Evolutionary conservation across 2,113 vertebrate species (phyloP), one percentile per base, ranked within the genome.

Genomic region (Notarius lentiginosus): DNA sequence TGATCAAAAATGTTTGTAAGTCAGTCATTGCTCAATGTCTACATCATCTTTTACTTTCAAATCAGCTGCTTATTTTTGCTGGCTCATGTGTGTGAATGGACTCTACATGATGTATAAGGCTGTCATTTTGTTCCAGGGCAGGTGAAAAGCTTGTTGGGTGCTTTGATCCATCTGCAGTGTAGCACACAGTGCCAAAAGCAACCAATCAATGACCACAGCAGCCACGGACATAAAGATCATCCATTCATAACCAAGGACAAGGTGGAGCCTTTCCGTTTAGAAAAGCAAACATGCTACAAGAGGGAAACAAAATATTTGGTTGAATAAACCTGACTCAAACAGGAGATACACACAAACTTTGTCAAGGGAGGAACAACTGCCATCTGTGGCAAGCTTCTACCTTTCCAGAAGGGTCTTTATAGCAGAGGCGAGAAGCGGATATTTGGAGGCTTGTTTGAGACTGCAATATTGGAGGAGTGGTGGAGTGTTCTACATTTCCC

Each of bases 251-350:
- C 51, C 49, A 2, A 11, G 72, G 75, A 86, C 88, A 86, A 87
- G 82, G 80, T 79, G 53, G 60, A 49, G 82, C 75, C 84, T 91
- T 90, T 90, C 90, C 86, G 87, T 92, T 94, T 10, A 92, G 92
- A 76, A 94, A 91, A 91, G 92, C 89, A 94, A 94, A 94, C 91
- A 93, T 63, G 88, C 90, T 87, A 90, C 89, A 92, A 94, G 90
- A 91, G 77, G 94, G 93, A 95, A 93, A 93, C 91, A 91, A 94
- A 94, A 96, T 95, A 95, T 91, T 95, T 95, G 93, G 89, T 87
- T 27, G 88, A 88, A 90, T 91, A 91, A 93, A 93, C 75, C 89
- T 88, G 82, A 86, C 88, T 82, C 80, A 86, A 93, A 88, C 77
- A 80, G 89, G 82, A 93, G 87, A 84, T 73, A 86, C 34, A 85